Evolutionary conservation across 2,888 invertebrate species (phyloP).

Genomic region (Euzetes globulus): DNA sequence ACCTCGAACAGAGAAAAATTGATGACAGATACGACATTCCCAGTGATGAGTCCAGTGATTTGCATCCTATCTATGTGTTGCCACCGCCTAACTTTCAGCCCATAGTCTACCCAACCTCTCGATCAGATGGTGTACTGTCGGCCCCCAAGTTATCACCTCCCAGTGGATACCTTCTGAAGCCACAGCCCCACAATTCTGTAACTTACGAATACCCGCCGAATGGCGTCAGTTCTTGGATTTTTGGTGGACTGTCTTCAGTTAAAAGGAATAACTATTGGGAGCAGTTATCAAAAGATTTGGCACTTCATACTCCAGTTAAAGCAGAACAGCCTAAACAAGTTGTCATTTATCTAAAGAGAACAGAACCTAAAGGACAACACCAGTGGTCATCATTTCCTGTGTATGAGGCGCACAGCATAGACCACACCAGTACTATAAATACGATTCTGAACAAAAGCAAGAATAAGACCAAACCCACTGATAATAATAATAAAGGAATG

Average conservation of each 20-base stretch:
- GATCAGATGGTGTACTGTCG: conserved; percentile 13
- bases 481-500: neutral
- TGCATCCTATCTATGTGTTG: conserved; percentile 37
- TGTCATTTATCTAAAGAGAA: conserved; percentile 18
- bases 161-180: neutral
- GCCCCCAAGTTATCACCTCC: neutral
- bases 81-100: conserved; percentile 38
- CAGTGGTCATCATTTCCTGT: neutral
- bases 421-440: neutral
- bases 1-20: conserved; percentile 22
- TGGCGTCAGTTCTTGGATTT: conserved; percentile 33
- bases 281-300: conserved; percentile 19
- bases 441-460: neutral
- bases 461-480: neutral
- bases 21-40: neutral
- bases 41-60: conserved; percentile 30
- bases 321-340: neutral
- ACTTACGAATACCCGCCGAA: conserved; percentile 20
- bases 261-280: conserved; percentile 34
- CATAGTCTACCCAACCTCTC: conserved; percentile 35
- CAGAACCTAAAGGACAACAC: neutral
- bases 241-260: conserved; percentile 26
- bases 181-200: too few species aligned
- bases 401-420: conserved; percentile 6
- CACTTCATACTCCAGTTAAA: conserved; percentile 13